These are phyloP conservation scores for Synergus gifuensis DNA, from an alignment of 2,888 invertebrate species.

Conservation along the genomic window DNA sequence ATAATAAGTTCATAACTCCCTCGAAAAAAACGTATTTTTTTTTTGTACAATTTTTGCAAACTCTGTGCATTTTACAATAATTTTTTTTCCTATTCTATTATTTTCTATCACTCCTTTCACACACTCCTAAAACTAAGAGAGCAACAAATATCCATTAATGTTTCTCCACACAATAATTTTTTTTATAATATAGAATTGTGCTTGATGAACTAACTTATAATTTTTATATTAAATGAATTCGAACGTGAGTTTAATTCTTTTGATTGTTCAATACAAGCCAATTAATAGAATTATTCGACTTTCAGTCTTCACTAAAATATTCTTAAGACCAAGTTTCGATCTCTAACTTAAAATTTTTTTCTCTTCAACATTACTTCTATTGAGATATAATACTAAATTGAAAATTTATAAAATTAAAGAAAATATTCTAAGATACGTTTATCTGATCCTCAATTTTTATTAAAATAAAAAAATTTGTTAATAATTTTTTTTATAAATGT, in stretches of 20 bases:
- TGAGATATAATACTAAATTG: too few relatives aligned
- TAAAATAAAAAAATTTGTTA: too few relatives aligned
- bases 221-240: background rate
- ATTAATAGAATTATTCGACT: background rate
- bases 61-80: slow-evolving; percentile 57
- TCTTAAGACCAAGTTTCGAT: too few relatives aligned
- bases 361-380: too few relatives aligned
- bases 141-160: slow-evolving; percentile 34
- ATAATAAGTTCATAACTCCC: background rate
- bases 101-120: slow-evolving; percentile 39
- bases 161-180: slow-evolving; percentile 37
- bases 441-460: too few relatives aligned
- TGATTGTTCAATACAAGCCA: background rate
- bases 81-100: slow-evolving; percentile 47
- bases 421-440: too few relatives aligned
- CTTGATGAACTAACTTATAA: background rate
- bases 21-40: slow-evolving; percentile 34
- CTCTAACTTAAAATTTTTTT: too few relatives aligned
- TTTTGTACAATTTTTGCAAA: slow-evolving; percentile 66
- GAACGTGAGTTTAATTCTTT: slow-evolving; percentile 13
- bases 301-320: slow-evolving; percentile 1
- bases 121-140: slow-evolving; percentile 19
- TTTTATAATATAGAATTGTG: slow-evolving; percentile 23
- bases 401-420: too few relatives aligned
- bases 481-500: too few relatives aligned